Percentiles rank a stretch among this genome's conserved stretches.
Evolutionary conservation across 2,888 invertebrate species (phyloP).

Genomic region (Agrochola litura): DNA sequence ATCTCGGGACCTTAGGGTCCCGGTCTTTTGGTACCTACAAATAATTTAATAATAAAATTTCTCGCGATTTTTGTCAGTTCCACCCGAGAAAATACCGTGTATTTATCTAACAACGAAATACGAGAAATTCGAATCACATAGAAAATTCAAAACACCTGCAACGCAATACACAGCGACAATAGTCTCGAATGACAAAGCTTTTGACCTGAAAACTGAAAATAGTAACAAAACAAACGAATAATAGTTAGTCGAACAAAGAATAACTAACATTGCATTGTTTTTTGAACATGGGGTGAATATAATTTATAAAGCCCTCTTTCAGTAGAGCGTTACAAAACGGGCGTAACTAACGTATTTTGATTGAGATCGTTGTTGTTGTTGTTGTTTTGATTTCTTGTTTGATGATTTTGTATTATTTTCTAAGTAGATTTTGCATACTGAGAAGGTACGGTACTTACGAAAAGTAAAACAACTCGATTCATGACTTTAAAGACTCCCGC

Average conservation of each 20-base stretch:
- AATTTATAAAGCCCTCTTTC: conserved; percentile 33
- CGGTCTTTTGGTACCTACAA: no score
- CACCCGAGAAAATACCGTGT: neutral
- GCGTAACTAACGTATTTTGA: neutral
- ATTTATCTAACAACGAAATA: conserved; percentile 14
- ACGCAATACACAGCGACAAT: conserved; percentile 17
- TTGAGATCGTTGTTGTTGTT: conserved; percentile 17
- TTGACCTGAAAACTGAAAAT: conserved; percentile 32
- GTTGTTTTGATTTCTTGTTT: conserved; percentile 20
- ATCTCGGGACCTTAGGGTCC: no score
- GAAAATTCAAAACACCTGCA: conserved; percentile 48
- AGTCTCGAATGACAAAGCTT: conserved; percentile 50
- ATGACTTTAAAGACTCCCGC: neutral
- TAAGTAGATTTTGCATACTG: neutral
- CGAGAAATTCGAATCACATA: neutral
- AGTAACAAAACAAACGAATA: conserved; percentile 38
- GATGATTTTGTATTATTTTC: neutral
- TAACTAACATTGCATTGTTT: conserved; percentile 46
- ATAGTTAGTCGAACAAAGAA: conserved; percentile 18
- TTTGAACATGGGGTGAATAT: conserved; percentile 24
- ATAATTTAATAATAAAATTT: no score
- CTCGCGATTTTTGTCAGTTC: no score
- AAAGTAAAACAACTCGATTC: no score
- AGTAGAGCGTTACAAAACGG: conserved; percentile 20
- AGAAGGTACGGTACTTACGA: neutral